Evolutionary conservation across 2,888 invertebrate species (phyloP), one percentile per base, ranked within the genome.

Genomic region (Melikaiella ostensackeni): DNA sequence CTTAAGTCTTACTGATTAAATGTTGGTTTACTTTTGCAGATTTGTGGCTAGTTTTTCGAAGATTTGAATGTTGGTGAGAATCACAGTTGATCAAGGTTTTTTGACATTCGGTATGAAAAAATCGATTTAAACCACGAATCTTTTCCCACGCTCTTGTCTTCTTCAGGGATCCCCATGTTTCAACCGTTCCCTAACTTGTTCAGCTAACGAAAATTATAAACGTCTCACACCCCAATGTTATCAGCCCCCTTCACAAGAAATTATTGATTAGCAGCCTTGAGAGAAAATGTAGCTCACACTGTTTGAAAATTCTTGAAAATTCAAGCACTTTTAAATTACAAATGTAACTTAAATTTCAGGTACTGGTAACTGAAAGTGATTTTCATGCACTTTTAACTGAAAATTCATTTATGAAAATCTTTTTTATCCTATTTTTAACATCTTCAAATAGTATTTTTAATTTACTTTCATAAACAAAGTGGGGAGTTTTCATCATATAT

Each of bases 121-220:
- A 70, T 70, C 42, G 46, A 70, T 70, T 70, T 50, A 6, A 19
- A 50, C 27, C 70, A 70, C 30, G 70, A 50, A 50, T 70, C 30
- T 70, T 57, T 66, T 70, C 70, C 70, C 70, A 70, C 70, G 70
- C 50, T 50, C 30, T 70, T 70, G 46, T 70, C 50, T 27, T 70
- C 46, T 70, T 19, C 33, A 70, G 46, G 9, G 30, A 70, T 50
- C 46, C 30, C 66, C 50, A 30, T 70, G n/a, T 70, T 9, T 30
- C 50, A 50, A 70, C 30, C 19, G 42, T 66, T 66, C 42, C 42
- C 66, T 16, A 66, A 66, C 66, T 42, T 42, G 66, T 42, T 66
- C 46, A 66, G 42, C 24, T 30, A 50, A 50, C n/a, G 70, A 50
- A 50, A 70, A 70, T 70, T 70, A 70, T n/a, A 50, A 70, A 70